phyloP scores from a whole-genome alignment of 2,113 vertebrate species.

The Aspidoscelis tigris region DNA sequence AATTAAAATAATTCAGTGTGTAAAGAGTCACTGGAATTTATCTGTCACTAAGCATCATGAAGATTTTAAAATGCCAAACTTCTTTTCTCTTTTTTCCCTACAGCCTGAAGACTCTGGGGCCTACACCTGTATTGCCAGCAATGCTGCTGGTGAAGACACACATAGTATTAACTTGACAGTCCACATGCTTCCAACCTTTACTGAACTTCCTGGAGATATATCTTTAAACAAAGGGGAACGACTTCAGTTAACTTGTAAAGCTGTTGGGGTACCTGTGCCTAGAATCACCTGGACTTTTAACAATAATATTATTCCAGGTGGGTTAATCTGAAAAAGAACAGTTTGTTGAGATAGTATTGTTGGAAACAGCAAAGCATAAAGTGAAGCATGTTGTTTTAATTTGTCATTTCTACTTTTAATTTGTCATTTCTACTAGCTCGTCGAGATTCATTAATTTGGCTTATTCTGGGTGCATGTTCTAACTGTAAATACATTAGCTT shows the following conservation, averaged over 20 bases:
- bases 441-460: too few relatives aligned
- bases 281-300: slow-evolving; percentile 93
- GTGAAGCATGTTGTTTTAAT: too few relatives aligned
- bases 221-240: slow-evolving; percentile 91
- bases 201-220: slow-evolving; percentile 85
- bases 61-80: not conserved
- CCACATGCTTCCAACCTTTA: slow-evolving; percentile 87
- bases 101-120: slow-evolving; percentile 88
- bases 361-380: too few relatives aligned
- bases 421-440: too few relatives aligned
- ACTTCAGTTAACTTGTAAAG: slow-evolving; percentile 85
- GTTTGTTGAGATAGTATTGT: not conserved
- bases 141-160: slow-evolving; percentile 85
- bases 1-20: too few relatives aligned
- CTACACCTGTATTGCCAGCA: slow-evolving; percentile 90
- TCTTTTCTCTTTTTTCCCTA: not conserved
- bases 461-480: too few relatives aligned
- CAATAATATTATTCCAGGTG: slow-evolving; percentile 92
- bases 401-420: too few relatives aligned
- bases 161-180: slow-evolving; percentile 78
- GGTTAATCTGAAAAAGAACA: slow-evolving; percentile 23
- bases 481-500: too few relatives aligned
- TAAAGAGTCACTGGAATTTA: too few relatives aligned
- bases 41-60: too few relatives aligned
- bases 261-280: slow-evolving; percentile 85